Evolutionary conservation across 1,140 invertebrate species (phyloP).

Genomic region (Tetragnatha versicolor): DNA sequence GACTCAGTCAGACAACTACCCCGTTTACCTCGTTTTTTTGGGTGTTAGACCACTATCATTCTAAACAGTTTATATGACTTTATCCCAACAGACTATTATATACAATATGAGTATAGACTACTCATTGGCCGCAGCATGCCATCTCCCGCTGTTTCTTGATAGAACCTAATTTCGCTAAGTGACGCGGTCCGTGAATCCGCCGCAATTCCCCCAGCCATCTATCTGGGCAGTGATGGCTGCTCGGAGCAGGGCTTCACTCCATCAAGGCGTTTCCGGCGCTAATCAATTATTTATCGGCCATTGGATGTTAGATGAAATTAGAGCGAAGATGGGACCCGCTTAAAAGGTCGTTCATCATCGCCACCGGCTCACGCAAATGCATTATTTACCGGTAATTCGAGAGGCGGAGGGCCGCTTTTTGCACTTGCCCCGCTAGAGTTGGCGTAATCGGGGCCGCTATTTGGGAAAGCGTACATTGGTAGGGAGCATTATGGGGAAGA

Average conservation of each 20-base stretch:
- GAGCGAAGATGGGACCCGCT: constrained; percentile 54
- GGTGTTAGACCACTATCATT: too few species aligned
- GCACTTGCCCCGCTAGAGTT: too few species aligned
- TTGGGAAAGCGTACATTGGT: too few species aligned
- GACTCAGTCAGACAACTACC: too few species aligned
- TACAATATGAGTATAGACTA: too few species aligned
- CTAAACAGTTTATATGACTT: too few species aligned
- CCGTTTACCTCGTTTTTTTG: too few species aligned
- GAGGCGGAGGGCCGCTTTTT: not conserved
- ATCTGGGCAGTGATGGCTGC: constrained; percentile 40
- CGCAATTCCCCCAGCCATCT: constrained; percentile 44
- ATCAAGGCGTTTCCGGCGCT: constrained; percentile 46
- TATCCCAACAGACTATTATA: too few species aligned
- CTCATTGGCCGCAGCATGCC: too few species aligned
- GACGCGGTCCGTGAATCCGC: not conserved
- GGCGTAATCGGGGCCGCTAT: too few species aligned
- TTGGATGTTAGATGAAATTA: constrained; percentile 55
- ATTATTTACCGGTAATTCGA: constrained; percentile 50
- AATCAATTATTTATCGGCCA: constrained; percentile 55
- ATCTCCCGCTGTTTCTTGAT: too few species aligned
- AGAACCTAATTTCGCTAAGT: constrained; percentile 42
- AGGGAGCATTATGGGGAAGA: too few species aligned
- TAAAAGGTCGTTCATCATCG: constrained; percentile 53
- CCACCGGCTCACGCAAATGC: constrained; percentile 50
- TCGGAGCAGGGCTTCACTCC: constrained; percentile 17